Percentiles rank a stretch among this genome's conserved stretches.
phyloP scores from a whole-genome alignment of 2,113 vertebrate genomes.

The Mesoclemmys tuberculata region DNA sequence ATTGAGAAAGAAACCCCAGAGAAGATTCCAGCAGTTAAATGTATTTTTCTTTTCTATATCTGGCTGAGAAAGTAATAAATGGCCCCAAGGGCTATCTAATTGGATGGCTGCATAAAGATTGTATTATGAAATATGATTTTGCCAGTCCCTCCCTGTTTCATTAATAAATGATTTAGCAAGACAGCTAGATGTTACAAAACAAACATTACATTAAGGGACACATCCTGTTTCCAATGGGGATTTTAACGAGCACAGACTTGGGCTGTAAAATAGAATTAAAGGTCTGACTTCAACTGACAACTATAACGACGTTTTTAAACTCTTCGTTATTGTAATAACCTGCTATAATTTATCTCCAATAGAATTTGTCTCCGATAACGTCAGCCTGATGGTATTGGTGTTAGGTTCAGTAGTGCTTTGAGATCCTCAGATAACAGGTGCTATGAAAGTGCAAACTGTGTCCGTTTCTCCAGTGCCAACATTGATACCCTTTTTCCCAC shows the following conservation, averaged over 20 bases:
- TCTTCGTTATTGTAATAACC: not conserved
- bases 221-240: not conserved
- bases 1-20: not conserved
- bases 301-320: not conserved
- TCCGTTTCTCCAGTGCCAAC: not conserved
- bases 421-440: not conserved
- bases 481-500: not conserved
- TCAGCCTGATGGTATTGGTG: not conserved
- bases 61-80: not conserved
- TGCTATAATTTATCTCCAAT: not conserved
- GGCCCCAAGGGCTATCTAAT: constrained; percentile 9
- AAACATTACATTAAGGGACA: not conserved
- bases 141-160: constrained; percentile 1
- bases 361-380: not conserved
- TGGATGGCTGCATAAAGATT: not conserved
- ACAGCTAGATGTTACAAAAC: constrained; percentile 12
- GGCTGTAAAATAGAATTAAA: not conserved
- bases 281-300: not conserved
- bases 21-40: not conserved
- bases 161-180: constrained; percentile 9
- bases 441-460: rapidly evolving
- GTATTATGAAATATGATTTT: not conserved
- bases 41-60: not conserved
- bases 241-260: not conserved
- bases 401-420: not conserved